phyloP scores from a whole-genome alignment of 37 sponge, comb jelly and placozoan species.

The Mnemiopsis leidyi region DNA sequence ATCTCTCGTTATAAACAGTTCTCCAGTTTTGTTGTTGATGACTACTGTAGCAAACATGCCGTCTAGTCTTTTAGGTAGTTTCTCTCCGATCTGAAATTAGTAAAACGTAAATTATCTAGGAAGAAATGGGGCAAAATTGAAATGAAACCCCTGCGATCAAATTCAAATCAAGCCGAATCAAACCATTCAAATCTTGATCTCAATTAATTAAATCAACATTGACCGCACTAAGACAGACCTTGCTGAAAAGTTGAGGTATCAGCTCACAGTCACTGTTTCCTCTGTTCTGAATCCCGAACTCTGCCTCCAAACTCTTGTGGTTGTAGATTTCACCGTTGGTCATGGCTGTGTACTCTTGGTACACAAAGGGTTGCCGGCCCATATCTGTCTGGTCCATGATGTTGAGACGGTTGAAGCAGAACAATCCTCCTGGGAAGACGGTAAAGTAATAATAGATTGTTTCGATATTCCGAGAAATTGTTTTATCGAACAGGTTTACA shows the following conservation, averaged over 20 bases:
- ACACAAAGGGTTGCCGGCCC: constrained; percentile 34
- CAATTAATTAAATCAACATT: too few species aligned
- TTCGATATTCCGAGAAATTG: too few species aligned
- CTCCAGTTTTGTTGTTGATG: constrained; percentile 50
- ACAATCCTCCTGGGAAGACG: not conserved
- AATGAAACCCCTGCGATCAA: too few species aligned
- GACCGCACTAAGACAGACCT: too few species aligned
- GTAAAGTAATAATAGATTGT: too few species aligned
- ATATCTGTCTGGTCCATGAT: constrained; percentile 25
- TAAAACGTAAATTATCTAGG: too few species aligned
- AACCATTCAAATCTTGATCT: too few species aligned
- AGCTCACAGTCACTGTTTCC: constrained; percentile 58
- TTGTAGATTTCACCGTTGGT: constrained; percentile 58
- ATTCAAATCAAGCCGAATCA: too few species aligned
- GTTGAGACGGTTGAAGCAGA: constrained; percentile 28
- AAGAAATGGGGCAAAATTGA: too few species aligned
- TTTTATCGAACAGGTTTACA: too few species aligned
- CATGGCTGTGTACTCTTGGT: constrained; percentile 1
- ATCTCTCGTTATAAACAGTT: constrained; percentile 34
- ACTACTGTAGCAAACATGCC: constrained; percentile 34
- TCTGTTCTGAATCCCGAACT: not conserved
- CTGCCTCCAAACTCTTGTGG: constrained; percentile 18
- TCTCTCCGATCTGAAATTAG: not conserved
- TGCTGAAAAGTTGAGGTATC: constrained; percentile 12
- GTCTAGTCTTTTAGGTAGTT: not conserved